A percentile compares a stretch with the other conserved stretches of the same genome.
Conservation (phyloP, 2,113 vertebrate genomes). For the Sinocyclocheilus grahami region DNA sequence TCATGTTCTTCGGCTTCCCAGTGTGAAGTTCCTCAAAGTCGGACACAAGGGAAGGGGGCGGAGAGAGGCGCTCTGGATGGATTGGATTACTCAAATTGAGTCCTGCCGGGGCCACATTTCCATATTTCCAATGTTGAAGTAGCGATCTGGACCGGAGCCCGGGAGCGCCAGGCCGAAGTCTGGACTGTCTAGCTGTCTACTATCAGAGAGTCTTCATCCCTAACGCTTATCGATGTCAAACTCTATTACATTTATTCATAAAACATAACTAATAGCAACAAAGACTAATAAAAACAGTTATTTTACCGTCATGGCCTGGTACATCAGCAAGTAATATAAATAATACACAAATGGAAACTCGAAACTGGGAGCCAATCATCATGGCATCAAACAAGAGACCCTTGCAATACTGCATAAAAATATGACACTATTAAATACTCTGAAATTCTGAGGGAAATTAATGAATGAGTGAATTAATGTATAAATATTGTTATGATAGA, state of each 20-base stretch:
- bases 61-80: slow-evolving; percentile 19
- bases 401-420: background rate
- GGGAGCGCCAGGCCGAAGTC: background rate
- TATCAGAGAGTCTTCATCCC: background rate
- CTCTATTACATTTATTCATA: background rate
- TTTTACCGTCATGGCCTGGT: background rate
- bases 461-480: background rate
- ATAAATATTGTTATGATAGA: background rate
- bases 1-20: background rate
- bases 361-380: background rate
- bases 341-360: background rate
- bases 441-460: background rate
- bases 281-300: background rate
- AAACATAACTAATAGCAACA: background rate
- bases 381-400: background rate
- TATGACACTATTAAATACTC: background rate
- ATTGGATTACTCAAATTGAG: slow-evolving; percentile 44
- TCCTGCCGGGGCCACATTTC: slow-evolving; percentile 22
- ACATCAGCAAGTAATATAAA: background rate
- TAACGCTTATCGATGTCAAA: background rate
- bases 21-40: slow-evolving; percentile 28
- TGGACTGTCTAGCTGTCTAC: background rate
- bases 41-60: slow-evolving; percentile 48
- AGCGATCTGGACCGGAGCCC: slow-evolving; percentile 41
- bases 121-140: slow-evolving; percentile 51